Evolutionary conservation across 2,797 vertebrate species (phyloP).

Genomic region (Protonibea diacanthus): DNA sequence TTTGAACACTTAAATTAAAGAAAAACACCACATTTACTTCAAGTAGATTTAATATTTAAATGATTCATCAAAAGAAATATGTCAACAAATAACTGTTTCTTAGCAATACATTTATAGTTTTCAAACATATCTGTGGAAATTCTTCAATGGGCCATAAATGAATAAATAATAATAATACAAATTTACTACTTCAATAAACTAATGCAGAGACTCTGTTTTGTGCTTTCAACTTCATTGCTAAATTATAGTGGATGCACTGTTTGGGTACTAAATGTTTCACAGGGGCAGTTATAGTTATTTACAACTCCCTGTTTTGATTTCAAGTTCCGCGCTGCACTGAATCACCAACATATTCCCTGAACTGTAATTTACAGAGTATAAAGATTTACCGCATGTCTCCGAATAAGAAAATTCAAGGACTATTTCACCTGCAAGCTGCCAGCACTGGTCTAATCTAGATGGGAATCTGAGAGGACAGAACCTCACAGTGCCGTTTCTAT

Average conservation of each 20-base stretch:
- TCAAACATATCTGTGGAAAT: neutral
- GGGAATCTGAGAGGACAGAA: constrained; percentile 25
- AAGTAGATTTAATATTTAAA: neutral
- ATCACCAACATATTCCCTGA: constrained; percentile 4
- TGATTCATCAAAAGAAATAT: neutral
- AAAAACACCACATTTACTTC: neutral
- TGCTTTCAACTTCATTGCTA: neutral
- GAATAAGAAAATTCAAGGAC: constrained; percentile 10
- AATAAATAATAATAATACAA: neutral
- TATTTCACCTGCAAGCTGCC: constrained; percentile 16
- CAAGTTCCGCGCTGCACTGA: constrained; percentile 4
- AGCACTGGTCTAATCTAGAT: constrained; percentile 36
- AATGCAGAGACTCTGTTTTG: neutral
- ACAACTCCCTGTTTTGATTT: neutral
- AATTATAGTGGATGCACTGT: neutral
- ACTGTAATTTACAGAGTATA: constrained; percentile 3
- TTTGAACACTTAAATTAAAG: neutral
- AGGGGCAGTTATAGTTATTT: neutral
- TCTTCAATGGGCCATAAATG: neutral
- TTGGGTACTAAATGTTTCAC: neutral
- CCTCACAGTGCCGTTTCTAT: neutral
- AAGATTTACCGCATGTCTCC: constrained; percentile 7
- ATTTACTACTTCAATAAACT: neutral
- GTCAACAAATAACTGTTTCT: neutral
- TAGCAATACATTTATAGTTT: neutral